Percentiles rank a stretch among this genome's conserved stretches.
Evolutionary conservation across 2,113 vertebrate genomes (phyloP).

Genomic region (Lethenteron camtschaticum): DNA sequence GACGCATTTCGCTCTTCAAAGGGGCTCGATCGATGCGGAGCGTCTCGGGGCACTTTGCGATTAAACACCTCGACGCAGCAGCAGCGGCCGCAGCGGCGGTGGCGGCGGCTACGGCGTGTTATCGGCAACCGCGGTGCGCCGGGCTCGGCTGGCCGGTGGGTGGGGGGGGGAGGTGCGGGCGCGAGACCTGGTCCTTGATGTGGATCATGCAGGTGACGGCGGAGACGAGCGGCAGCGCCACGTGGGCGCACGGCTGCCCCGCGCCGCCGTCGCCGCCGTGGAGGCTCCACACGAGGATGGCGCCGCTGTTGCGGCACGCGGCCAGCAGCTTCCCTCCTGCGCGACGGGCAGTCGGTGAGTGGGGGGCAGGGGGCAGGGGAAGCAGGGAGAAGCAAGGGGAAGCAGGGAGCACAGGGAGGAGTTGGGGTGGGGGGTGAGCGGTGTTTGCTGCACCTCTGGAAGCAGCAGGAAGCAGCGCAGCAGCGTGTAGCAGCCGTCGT

Average conservation of each 20-base stretch:
- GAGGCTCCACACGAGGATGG: constrained; percentile 3
- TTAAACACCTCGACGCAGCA: background rate
- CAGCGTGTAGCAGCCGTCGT: too few relatives aligned
- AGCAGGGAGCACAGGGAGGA: background rate
- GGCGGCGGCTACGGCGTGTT: too few relatives aligned
- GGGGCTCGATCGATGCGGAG: background rate
- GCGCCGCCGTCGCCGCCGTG: background rate
- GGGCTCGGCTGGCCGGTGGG: too few relatives aligned
- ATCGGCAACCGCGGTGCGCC: too few relatives aligned
- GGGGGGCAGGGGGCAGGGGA: background rate
- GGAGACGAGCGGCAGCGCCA: too few relatives aligned
- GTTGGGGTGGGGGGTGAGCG: too few relatives aligned
- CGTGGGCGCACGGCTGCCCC: background rate
- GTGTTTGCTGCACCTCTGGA: too few relatives aligned
- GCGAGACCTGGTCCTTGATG: background rate
- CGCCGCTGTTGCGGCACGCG: background rate
- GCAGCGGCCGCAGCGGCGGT: background rate
- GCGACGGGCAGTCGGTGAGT: background rate
- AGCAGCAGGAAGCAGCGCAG: too few relatives aligned
- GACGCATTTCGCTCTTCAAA: background rate
- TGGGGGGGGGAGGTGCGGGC: background rate
- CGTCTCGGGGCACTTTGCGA: background rate
- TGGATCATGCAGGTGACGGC: constrained; percentile 1
- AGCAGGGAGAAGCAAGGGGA: background rate
- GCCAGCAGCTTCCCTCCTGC: background rate